phyloP scores from a whole-genome alignment of 1,140 invertebrate genomes.

The Triops longicaudatus region DNA sequence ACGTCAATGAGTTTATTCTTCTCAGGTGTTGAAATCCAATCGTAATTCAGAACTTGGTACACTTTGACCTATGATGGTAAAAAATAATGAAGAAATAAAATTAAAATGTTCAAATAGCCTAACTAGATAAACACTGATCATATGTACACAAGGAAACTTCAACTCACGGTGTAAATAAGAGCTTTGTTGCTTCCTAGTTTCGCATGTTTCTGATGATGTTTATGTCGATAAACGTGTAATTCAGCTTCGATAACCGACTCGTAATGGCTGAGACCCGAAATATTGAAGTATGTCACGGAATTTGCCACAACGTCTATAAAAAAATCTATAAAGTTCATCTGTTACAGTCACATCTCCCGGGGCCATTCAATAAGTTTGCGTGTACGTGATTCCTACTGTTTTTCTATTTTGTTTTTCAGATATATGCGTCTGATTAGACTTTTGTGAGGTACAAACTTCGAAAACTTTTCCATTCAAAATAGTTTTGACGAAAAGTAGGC shows the following conservation, averaged over 20 bases:
- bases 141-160: neutral
- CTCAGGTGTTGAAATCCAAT: constrained; percentile 39
- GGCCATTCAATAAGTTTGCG: too few relatives aligned
- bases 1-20: constrained; percentile 45
- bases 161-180: constrained; percentile 33
- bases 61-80: constrained; percentile 42
- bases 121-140: neutral
- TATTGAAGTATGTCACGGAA: constrained; percentile 41
- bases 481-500: too few relatives aligned
- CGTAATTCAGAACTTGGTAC: constrained; percentile 47
- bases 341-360: too few relatives aligned
- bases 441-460: too few relatives aligned
- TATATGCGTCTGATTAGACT: too few relatives aligned
- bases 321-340: constrained; percentile 29
- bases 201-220: constrained; percentile 34
- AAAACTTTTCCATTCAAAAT: too few relatives aligned
- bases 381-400: too few relatives aligned
- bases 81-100: constrained; percentile 18
- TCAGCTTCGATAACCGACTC: constrained; percentile 51
- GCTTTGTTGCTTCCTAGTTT: constrained; percentile 36
- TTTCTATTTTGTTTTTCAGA: too few relatives aligned
- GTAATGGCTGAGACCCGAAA: constrained; percentile 41
- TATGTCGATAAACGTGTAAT: constrained; percentile 49
- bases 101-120: constrained; percentile 30
- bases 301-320: neutral